Conservation (phyloP, 2,797 vertebrate species). For the Clarias platycephalus region DNA sequence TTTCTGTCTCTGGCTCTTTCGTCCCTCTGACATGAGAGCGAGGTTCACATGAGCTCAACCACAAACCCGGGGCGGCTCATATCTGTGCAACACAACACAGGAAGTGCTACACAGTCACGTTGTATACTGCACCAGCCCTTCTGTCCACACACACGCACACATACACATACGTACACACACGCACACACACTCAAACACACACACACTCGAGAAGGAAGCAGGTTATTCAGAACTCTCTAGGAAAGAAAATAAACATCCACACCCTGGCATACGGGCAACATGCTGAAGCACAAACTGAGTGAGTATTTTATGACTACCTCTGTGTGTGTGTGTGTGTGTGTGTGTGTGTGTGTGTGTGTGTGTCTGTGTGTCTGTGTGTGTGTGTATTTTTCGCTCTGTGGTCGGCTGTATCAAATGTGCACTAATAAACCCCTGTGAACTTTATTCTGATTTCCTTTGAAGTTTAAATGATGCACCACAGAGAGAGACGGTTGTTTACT, state of each 20-base stretch:
- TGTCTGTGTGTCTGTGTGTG: neutral
- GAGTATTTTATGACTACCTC: conserved; percentile 58
- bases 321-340: neutral
- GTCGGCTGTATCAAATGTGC: neutral
- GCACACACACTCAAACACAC: conserved; percentile 2
- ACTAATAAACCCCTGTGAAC: neutral
- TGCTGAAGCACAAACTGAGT: conserved; percentile 72
- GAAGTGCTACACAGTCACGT: conserved; percentile 42
- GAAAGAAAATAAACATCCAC: conserved; percentile 31
- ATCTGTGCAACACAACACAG: conserved; percentile 40
- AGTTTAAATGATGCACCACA: neutral
- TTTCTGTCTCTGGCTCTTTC: neutral
- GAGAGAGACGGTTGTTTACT: neutral
- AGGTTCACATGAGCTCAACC: neutral
- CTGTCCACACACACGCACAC: neutral
- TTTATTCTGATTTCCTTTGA: neutral
- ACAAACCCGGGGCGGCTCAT: neutral
- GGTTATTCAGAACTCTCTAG: neutral
- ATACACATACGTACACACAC: neutral
- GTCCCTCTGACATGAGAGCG: neutral
- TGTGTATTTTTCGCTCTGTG: neutral
- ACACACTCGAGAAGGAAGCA: neutral
- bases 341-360: conserved; percentile 20
- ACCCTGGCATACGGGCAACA: conserved; percentile 54
- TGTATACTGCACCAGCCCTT: conserved; percentile 19